Evolutionary conservation across 2,888 invertebrate species (phyloP).

Genomic region (Augiades crinisus): DNA sequence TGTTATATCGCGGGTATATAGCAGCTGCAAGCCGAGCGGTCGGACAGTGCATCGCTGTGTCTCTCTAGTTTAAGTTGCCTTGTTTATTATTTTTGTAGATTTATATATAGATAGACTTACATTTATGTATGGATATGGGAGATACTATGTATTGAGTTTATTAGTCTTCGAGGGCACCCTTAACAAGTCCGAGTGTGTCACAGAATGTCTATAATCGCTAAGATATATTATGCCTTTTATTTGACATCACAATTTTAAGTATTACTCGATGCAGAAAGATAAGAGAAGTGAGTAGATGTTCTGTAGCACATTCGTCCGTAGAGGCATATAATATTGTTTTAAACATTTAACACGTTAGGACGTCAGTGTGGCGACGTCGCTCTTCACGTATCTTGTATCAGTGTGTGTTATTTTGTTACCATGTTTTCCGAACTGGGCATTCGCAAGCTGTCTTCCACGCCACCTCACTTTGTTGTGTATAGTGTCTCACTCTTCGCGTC

Average conservation of each 20-base stretch:
- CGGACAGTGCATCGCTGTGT: slow-evolving; percentile 33
- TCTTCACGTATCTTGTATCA: slow-evolving; percentile 15
- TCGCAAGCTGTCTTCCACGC: slow-evolving; percentile 53
- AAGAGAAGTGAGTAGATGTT: neutral
- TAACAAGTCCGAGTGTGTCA: slow-evolving; percentile 25
- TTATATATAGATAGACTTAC: slow-evolving; percentile 42
- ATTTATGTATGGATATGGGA: slow-evolving; percentile 44
- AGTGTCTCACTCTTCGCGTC: slow-evolving; percentile 42
- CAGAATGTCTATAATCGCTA: slow-evolving; percentile 23
- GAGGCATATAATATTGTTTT: slow-evolving; percentile 30
- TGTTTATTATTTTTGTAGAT: slow-evolving; percentile 52
- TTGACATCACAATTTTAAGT: slow-evolving; percentile 20
- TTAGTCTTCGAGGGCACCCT: slow-evolving; percentile 8
- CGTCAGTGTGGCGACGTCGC: slow-evolving; percentile 21
- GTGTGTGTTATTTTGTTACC: slow-evolving; percentile 55
- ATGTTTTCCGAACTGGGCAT: slow-evolving; percentile 64
- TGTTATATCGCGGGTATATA: neutral
- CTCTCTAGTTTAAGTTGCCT: slow-evolving; percentile 35
- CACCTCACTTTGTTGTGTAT: slow-evolving; percentile 70
- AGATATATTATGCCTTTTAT: neutral
- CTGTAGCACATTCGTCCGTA: neutral
- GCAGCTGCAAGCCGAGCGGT: neutral
- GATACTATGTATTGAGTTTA: slow-evolving; percentile 37
- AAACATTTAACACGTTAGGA: slow-evolving; percentile 41
- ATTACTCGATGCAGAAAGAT: neutral